Base-by-base conservation (phyloP, 2,888 invertebrate species). In the Drosophila mulleri region DNA sequence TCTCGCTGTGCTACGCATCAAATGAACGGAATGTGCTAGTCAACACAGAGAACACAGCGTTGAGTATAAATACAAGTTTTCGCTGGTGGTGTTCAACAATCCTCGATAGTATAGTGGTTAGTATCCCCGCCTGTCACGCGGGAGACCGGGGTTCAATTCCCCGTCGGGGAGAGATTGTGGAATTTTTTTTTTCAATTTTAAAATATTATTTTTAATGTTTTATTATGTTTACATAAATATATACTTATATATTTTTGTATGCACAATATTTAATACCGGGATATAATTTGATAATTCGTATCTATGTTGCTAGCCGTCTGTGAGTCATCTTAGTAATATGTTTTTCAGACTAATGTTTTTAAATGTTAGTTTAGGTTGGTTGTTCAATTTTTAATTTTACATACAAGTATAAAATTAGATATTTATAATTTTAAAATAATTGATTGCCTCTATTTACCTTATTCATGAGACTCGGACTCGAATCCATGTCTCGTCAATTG, bases 71-170 rank as follows among this genome's bases (percentile, higher is more conserved):
- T 77, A 2, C 3, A 37, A 47, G 75, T 69, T 76, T 72, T 54
- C 4, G 65, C 18, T 47, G 0, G 0, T 0, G 0, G 20, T 32
- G 11, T 41, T 58, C 64, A 80, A 61, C 71, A 75, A 66, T 90
- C 90, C 89, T 89, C 91, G 90, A 90, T 91, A 91, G 91, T 91
- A 91, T 91, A 91, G 91, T 91, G 91, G 91, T 91, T 71, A 89
- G 91, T 91, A 91, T 91, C 91, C 89, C 91, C 90, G 91, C 91
- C 91, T 91, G 91, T 90, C 91, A 91, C 91, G 91, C 91, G 91
- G 91, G 91, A 90, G 91, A 90, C 91, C 91, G 91, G 91, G 91
- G 91, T 91, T 91, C 91, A 90, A 91, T 91, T 91, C 91, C 91
- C 91, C 90, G 90, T 90, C 91, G 91, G 91, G 91, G 91, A 91